Evolutionary conservation across 2,888 invertebrate species (phyloP), one percentile per base, ranked within the genome.

Genomic region (Eristalis tenax): DNA sequence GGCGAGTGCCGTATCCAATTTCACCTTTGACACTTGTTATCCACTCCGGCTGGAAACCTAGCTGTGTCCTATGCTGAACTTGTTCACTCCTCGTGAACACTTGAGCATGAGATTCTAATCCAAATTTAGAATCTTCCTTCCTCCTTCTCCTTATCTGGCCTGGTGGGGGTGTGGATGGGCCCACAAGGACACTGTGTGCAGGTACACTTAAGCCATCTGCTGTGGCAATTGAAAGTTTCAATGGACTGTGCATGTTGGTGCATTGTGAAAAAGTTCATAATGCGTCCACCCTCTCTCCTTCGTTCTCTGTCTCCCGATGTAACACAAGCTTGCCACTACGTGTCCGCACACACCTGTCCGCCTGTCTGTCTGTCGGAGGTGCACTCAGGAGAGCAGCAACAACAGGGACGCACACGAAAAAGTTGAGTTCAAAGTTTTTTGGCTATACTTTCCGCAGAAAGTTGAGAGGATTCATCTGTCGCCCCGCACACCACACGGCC

Each of bases 21-120:
- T 84, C 84, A 80, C 81, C 73, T 85, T 68, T 85, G 84, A 85
- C 84, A 85, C 76, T 81, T 80, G 80, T 71, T 63, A 80, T 76
- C 76, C 80, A 69, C 66, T 77, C 57, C 40, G 38, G 28, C 38
- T 22, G 23, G 38, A 13, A 69, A 11, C 68, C 56, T 56, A 64
- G n/a, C 11, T 35, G 23, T 40, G 56, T 38, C 38, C 26, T 70
- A 23, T 69, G 23, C 63, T 79, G 69, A 74, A 74, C 73, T 78
- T 83, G 26, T 74, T 69, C 69, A 73, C 64, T 73, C 56, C 64
- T 66, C 64, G 22, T 11, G 63, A 57, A 43, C 73, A 83, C 83
- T 83, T 75, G 57, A 83, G 66, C 75, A 80, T 38, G 56, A 75
- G 68, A 68, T 76, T 76, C 84, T 84, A 81, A 84, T 80, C 84